Evolutionary conservation across 2,113 vertebrate genomes (phyloP).

Genomic region (Orientallactaga bullata): DNA sequence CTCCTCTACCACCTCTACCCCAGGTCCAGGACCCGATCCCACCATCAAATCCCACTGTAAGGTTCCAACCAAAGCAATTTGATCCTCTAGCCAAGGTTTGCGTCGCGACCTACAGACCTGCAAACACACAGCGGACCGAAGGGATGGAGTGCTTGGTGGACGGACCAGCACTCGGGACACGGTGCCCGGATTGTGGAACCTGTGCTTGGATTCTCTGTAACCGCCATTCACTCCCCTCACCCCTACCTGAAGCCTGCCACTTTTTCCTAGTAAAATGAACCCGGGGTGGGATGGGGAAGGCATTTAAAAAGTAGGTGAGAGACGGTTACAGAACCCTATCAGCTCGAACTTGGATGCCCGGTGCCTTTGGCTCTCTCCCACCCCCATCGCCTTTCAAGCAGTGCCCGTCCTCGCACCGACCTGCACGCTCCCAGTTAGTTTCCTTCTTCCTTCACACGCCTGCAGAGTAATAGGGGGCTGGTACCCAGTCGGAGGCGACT

Average conservation of each 20-base stretch:
- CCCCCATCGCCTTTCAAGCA: constrained; percentile 42
- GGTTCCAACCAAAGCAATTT: constrained; percentile 55
- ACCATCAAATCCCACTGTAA: constrained; percentile 2
- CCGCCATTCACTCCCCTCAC: neutral
- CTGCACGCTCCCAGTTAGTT: constrained; percentile 56
- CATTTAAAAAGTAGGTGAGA: constrained; percentile 71
- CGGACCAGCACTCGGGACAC: constrained; percentile 2
- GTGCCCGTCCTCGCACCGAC: constrained; percentile 47
- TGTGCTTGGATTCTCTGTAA: constrained; percentile 9
- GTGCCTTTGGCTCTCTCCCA: constrained; percentile 1
- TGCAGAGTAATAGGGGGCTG: constrained; percentile 76
- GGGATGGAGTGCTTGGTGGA: constrained; percentile 54
- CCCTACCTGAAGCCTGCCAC: constrained; percentile 10
- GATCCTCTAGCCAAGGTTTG: constrained; percentile 23
- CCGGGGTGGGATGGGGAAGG: neutral
- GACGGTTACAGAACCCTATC: neutral
- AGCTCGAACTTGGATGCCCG: neutral
- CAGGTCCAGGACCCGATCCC: constrained; percentile 6
- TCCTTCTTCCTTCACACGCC: constrained; percentile 66
- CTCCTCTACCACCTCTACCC: neutral
- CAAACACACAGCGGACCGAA: constrained; percentile 39
- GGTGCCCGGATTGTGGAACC: neutral
- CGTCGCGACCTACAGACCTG: constrained; percentile 18
- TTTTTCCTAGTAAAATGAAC: constrained; percentile 29
- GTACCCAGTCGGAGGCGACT: constrained; percentile 75